Conservation (phyloP, 2,888 invertebrate genomes). For the Cerastis rubricosa region DNA sequence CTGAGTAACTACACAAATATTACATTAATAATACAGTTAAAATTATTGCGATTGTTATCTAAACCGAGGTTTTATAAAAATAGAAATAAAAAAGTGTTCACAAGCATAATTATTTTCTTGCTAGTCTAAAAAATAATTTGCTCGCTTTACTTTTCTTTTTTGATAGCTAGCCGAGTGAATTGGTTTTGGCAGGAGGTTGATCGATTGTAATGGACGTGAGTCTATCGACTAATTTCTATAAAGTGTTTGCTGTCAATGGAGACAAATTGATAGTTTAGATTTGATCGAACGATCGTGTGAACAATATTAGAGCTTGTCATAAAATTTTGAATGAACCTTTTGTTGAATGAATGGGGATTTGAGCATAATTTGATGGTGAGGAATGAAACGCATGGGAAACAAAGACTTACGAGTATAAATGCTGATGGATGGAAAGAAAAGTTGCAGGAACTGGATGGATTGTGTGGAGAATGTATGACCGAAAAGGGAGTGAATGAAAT, state of each 20-base stretch:
- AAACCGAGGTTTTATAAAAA: constrained; percentile 30
- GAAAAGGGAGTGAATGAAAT: background rate
- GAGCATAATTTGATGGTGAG: background rate
- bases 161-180: constrained; percentile 32
- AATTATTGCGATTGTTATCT: constrained; percentile 51
- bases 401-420: no score
- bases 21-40: constrained; percentile 28
- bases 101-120: constrained; percentile 23
- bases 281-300: constrained; percentile 41
- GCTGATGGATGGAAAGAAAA: no score
- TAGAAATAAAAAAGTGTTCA: constrained; percentile 17
- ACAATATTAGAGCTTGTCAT: background rate
- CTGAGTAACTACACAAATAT: constrained; percentile 24
- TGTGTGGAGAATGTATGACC: background rate
- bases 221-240: constrained; percentile 23
- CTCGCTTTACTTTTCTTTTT: constrained; percentile 31
- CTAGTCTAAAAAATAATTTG: constrained; percentile 23
- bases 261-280: constrained; percentile 31
- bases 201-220: constrained; percentile 28
- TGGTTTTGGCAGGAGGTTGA: constrained; percentile 43
- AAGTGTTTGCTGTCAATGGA: constrained; percentile 37
- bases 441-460: background rate
- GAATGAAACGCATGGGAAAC: no score
- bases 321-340: background rate
- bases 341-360: background rate